Base-by-base conservation (phyloP, 1,140 invertebrate species). In the Drosophila lacteicornis region DNA sequence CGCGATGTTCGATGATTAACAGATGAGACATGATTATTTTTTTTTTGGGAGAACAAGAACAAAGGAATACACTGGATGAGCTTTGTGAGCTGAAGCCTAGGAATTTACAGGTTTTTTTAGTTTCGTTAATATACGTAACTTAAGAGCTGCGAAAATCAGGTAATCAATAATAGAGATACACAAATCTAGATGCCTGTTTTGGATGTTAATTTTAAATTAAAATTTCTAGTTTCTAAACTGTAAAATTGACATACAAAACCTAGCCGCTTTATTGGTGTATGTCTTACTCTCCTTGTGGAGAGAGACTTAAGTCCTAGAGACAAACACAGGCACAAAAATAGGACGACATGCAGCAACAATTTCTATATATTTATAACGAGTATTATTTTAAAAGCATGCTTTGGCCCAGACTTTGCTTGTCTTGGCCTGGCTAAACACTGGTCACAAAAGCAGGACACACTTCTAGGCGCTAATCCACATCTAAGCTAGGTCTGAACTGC, bases 81-180 rank as follows among this genome's bases (percentile, higher is more conserved):
- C 71, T 85, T 65, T 50, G 71, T 80, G 81, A 69, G 15, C 40
- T 50, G 19, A 67, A 62, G 58, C 66, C 66, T 77, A 19, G 62
- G 17, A 61, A 42, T 66, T 79, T 71, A 61, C 59, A 65, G 17
- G 8, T 9, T 36, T 53, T 43, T 50, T 55, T 13, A 15, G 19
- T 70, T 58, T 58, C 5, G 42, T 38, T 69, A 43, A 68, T 45
- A 74, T 49, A 73, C 55, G 60, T 90, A 90, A 81, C 85, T 88
- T 91, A 90, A 91, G 79, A 71, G 82, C 85, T 91, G 85, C 86
- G 62, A 75, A 62, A 85, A 65, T 85, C 55, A 79, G 49, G 42
- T 43, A 40, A 27, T 74, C 40, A 50, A 66, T 77, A 88, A 88
- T 53, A 36, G 74, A 88, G 83, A 88, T 85, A 79, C 36, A 81